A percentile compares a stretch with the other conserved stretches of the same genome.
Evolutionary conservation across 2,888 invertebrate species (phyloP).

Genomic region (Stenurella melanura): DNA sequence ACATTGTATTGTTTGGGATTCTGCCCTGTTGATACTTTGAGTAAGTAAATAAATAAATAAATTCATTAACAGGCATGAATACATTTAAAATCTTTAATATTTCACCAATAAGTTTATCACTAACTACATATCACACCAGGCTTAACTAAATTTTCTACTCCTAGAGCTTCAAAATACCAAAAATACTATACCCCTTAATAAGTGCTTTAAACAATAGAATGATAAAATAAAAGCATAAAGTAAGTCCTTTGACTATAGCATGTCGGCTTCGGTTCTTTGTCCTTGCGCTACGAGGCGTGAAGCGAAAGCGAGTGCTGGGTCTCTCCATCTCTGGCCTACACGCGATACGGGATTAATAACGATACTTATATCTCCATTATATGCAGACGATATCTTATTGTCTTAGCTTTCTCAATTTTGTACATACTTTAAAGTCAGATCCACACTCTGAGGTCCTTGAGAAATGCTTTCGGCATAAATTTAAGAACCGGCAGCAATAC

Average conservation of each 20-base stretch:
- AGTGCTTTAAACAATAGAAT: conserved; percentile 33
- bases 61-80: too few species aligned
- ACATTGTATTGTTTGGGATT: too few species aligned
- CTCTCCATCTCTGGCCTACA: conserved; percentile 51
- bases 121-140: background rate
- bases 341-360: conserved; percentile 65
- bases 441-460: background rate
- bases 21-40: too few species aligned
- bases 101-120: too few species aligned
- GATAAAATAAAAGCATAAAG: conserved; percentile 50
- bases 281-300: conserved; percentile 66
- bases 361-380: conserved; percentile 67
- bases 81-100: too few species aligned
- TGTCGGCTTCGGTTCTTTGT: conserved; percentile 65
- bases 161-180: background rate
- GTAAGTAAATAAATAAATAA: too few species aligned
- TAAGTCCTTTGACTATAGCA: conserved; percentile 62
- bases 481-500: background rate
- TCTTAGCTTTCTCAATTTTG: conserved; percentile 43
- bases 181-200: conserved; percentile 13
- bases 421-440: conserved; percentile 26
- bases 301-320: conserved; percentile 60
- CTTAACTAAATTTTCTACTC: conserved; percentile 6
- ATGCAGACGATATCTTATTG: conserved; percentile 64
- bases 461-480: background rate